A percentile compares a stretch with the other conserved stretches of the same genome.
These are phyloP conservation scores for Apotomis turbidana DNA, from an alignment of 2,888 invertebrate species.

Conservation along the genomic window DNA sequence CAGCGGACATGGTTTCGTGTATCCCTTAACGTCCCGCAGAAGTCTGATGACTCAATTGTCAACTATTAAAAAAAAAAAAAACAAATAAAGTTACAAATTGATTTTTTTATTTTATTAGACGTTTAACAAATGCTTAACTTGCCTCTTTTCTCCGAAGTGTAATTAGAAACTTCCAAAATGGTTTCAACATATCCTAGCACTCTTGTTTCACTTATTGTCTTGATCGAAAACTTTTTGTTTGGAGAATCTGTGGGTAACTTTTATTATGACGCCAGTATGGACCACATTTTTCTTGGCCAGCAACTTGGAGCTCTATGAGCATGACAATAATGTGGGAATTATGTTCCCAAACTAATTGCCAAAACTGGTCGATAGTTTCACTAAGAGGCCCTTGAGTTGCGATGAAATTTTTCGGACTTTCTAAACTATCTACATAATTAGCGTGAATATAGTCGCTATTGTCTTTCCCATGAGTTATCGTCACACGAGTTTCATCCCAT, in stretches of 20 bases:
- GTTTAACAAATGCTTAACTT: conserved; percentile 16
- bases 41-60: not conserved
- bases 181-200: not conserved
- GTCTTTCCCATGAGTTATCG: not conserved
- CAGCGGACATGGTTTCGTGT: too few species aligned
- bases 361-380: conserved; percentile 2
- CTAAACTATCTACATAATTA: conserved; percentile 14
- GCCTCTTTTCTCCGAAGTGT: conserved; percentile 24
- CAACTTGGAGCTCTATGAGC: conserved; percentile 1
- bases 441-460: not conserved
- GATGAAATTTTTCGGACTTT: not conserved
- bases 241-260: not conserved
- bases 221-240: not conserved
- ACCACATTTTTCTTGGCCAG: conserved; percentile 4
- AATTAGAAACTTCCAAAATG: conserved; percentile 1
- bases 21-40: too few species aligned
- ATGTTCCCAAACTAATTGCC: conserved; percentile 5
- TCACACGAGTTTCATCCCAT: not conserved
- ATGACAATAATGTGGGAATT: conserved; percentile 9
- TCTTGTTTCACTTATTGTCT: conserved; percentile 1
- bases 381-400: conserved; percentile 6
- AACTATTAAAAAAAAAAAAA: not conserved
- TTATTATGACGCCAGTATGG: not conserved
- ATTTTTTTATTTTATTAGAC: too few species aligned
- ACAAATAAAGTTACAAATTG: conserved; percentile 22